Conservation (phyloP, 2,888 invertebrate species). For the Myathropa florea region DNA sequence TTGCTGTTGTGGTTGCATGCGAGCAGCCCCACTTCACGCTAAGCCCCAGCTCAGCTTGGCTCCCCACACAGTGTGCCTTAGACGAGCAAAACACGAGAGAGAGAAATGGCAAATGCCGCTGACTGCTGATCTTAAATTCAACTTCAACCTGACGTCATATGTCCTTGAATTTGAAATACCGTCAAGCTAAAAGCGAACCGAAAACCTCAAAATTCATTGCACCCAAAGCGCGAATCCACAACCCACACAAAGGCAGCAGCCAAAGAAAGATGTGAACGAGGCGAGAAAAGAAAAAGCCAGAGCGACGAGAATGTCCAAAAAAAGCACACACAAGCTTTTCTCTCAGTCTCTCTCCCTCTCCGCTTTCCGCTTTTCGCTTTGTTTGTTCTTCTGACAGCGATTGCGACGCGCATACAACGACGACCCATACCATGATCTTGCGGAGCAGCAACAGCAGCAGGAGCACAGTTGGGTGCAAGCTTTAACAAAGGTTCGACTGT, state of each 20-base stretch:
- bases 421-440: no score
- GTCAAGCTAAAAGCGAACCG: conserved; percentile 54
- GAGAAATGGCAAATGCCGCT: background rate
- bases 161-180: conserved; percentile 67
- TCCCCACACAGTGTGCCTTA: background rate
- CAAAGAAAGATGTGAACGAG: background rate
- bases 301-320: conserved; percentile 24
- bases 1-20: background rate
- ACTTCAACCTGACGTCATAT: conserved; percentile 61
- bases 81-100: background rate
- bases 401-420: conserved; percentile 36
- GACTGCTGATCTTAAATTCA: conserved; percentile 35
- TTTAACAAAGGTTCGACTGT: background rate
- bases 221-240: conserved; percentile 55
- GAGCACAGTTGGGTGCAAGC: conserved; percentile 31
- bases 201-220: conserved; percentile 65
- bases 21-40: background rate
- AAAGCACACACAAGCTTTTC: conserved; percentile 46
- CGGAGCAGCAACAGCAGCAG: background rate
- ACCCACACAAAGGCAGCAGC: conserved; percentile 31
- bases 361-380: background rate
- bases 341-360: conserved; percentile 15
- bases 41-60: background rate
- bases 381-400: background rate
- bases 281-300: background rate